A percentile compares a stretch with the other conserved stretches of the same genome.
Conservation (phyloP, 1,140 invertebrate genomes). For the Platorchestia sp. region DNA sequence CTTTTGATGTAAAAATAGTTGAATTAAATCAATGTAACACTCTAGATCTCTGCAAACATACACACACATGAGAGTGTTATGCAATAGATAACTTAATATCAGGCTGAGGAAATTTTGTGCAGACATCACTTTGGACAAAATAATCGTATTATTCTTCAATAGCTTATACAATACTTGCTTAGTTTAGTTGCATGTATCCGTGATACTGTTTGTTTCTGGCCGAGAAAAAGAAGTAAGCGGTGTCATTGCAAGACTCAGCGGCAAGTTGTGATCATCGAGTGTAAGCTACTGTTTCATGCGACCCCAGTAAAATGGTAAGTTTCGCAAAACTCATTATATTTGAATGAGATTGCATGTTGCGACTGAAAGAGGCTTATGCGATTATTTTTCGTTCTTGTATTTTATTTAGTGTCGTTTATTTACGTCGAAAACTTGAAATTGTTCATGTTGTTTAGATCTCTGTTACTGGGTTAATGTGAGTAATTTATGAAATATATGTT, state of each 20-base stretch:
- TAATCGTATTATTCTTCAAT: no score
- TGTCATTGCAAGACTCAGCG: not conserved
- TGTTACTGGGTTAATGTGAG: not conserved
- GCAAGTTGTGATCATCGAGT: not conserved
- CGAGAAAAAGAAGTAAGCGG: not conserved
- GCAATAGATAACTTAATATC: no score
- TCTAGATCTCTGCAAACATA: no score
- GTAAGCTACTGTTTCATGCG: not conserved
- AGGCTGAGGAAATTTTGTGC: no score
- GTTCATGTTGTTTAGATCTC: not conserved
- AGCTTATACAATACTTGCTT: no score
- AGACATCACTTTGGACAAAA: no score
- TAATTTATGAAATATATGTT: no score
- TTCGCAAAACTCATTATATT: not conserved
- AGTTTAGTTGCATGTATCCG: not conserved
- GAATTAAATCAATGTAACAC: no score
- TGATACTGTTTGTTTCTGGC: not conserved
- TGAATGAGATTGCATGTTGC: not conserved
- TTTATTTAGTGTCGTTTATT: not conserved
- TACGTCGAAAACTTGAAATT: not conserved
- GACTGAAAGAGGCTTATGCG: not conserved
- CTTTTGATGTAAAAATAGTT: no score
- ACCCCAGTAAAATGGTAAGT: not conserved
- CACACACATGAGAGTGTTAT: no score
- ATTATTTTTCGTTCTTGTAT: not conserved